Evolutionary conservation across 2,888 invertebrate species (phyloP).

Genomic region (Spialia ferax): DNA sequence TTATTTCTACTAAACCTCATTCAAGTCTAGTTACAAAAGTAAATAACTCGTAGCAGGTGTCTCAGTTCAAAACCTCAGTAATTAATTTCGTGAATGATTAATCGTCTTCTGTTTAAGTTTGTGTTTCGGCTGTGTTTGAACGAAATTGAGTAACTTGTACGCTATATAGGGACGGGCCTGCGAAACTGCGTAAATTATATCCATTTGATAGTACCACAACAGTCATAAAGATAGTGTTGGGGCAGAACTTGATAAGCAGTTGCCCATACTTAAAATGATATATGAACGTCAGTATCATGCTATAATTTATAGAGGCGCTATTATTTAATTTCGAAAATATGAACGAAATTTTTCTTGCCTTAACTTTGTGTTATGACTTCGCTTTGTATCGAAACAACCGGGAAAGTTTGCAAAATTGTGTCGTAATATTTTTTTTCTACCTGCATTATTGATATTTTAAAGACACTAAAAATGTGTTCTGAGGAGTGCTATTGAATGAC

Average conservation of each 20-base stretch:
- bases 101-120: conserved; percentile 24
- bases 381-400: too few relatives aligned
- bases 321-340: not conserved
- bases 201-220: not conserved
- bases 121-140: conserved; percentile 8
- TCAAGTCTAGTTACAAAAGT: not conserved
- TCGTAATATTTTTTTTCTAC: too few relatives aligned
- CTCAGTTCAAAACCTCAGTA: conserved; percentile 9
- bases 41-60: conserved; percentile 23
- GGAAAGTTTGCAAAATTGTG: too few relatives aligned
- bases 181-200: not conserved
- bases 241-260: not conserved
- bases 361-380: too few relatives aligned
- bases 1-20: not conserved
- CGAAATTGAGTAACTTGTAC: conserved; percentile 7
- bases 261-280: conserved; percentile 1
- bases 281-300: not conserved
- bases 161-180: not conserved
- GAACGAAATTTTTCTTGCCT: too few relatives aligned
- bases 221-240: conserved; percentile 1
- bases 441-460: too few relatives aligned
- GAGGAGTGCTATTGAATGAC: too few relatives aligned
- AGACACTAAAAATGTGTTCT: too few relatives aligned
- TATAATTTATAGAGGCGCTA: not conserved
- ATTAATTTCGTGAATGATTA: conserved; percentile 30